A percentile compares a stretch with the other conserved stretches of the same genome.
Evolutionary conservation across 2,797 vertebrate species (phyloP).

Genomic region (Fringilla coelebs): DNA sequence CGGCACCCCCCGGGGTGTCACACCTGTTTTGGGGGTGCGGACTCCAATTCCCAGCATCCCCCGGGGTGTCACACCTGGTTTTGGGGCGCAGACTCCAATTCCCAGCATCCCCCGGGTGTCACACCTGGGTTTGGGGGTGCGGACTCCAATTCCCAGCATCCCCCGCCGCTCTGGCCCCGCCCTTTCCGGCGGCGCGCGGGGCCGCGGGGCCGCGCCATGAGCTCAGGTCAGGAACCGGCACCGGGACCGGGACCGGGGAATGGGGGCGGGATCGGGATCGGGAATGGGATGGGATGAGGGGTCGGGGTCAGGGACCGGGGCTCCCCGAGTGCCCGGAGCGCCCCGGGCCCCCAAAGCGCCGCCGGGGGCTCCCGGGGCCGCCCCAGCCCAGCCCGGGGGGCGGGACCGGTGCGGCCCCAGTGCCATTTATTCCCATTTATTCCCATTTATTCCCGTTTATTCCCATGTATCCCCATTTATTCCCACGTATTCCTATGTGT

Average conservation of each 20-base stretch:
- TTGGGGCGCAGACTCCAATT: background rate
- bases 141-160: background rate
- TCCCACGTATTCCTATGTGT: background rate
- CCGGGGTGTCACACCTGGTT: background rate
- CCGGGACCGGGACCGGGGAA: background rate
- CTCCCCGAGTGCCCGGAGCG: too few relatives aligned
- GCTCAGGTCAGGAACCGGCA: background rate
- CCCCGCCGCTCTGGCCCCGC: background rate
- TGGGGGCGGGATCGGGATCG: background rate
- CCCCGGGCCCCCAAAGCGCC: background rate
- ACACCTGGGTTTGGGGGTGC: too few relatives aligned
- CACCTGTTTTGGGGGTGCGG: rapidly evolving
- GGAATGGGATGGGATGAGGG: too few relatives aligned
- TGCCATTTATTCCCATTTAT: background rate
- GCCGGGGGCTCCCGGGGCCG: background rate
- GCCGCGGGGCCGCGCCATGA: background rate
- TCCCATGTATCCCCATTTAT: background rate
- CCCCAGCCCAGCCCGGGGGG: background rate
- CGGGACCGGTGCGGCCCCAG: background rate
- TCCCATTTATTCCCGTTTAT: background rate
- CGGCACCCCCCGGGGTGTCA: background rate
- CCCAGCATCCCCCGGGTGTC: background rate
- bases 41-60: background rate
- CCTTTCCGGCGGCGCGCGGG: background rate
- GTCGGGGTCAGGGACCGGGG: background rate